Percentiles rank a stretch among this genome's conserved stretches.
phyloP scores from a whole-genome alignment of 2,797 vertebrate genomes.

The Melanotaenia trifasciata region DNA sequence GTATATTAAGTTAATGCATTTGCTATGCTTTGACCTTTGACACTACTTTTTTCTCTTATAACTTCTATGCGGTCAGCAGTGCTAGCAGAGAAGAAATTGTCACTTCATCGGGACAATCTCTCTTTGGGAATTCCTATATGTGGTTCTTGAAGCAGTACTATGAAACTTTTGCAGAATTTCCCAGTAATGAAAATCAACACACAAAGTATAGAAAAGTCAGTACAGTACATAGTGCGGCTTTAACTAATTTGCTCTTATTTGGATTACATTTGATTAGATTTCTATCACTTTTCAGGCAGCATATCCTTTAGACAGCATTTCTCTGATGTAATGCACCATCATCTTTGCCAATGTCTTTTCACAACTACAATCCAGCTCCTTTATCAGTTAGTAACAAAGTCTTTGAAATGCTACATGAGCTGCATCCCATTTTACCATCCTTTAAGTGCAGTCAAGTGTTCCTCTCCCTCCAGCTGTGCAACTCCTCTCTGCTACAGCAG shows the following conservation, averaged over 20 bases:
- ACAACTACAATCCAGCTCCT: background rate
- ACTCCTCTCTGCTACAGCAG: background rate
- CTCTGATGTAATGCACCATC: background rate
- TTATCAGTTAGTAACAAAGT: background rate
- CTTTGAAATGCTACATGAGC: background rate
- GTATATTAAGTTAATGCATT: background rate
- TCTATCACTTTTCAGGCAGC: background rate
- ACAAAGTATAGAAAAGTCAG: too few species aligned
- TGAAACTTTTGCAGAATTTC: too few species aligned
- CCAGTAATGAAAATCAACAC: too few species aligned
- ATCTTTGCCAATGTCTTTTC: background rate
- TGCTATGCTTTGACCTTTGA: background rate
- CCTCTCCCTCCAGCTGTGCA: background rate
- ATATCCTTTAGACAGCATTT: background rate
- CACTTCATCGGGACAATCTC: too few species aligned
- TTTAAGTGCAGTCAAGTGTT: background rate
- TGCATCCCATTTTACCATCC: background rate
- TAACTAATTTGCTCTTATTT: background rate
- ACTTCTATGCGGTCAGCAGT: too few species aligned
- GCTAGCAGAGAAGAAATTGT: too few species aligned
- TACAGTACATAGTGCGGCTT: background rate
- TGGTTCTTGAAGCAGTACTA: too few species aligned
- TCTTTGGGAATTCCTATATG: too few species aligned
- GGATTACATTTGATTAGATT: background rate
- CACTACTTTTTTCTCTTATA: background rate